phyloP scores from a whole-genome alignment of 2,888 invertebrate genomes.

The Pogonocherus hispidulus region DNA sequence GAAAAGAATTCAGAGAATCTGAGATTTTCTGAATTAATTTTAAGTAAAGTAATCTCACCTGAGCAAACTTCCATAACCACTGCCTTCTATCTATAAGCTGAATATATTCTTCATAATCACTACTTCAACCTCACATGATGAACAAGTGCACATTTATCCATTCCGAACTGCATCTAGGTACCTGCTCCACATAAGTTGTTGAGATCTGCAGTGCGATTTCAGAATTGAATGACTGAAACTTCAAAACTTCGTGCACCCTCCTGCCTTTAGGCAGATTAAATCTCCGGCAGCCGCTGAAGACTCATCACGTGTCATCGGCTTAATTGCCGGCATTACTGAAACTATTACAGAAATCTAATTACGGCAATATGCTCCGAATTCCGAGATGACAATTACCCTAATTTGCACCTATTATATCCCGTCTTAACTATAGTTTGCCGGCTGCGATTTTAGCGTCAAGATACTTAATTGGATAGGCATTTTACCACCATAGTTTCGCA shows the following conservation, averaged over 20 bases:
- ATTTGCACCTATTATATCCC: slow-evolving; percentile 67
- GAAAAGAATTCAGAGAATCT: no score
- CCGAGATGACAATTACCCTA: slow-evolving; percentile 68
- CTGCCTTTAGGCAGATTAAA: slow-evolving; percentile 53
- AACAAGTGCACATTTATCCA: no score
- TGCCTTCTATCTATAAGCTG: no score
- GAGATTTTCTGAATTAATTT: no score
- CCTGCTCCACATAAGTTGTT: no score
- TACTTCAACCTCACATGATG: no score
- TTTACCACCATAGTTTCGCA: slow-evolving; percentile 47
- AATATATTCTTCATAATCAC: no score
- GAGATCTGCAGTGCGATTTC: no score
- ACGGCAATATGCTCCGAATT: slow-evolving; percentile 67
- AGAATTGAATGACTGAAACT: background rate
- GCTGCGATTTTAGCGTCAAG: slow-evolving; percentile 61
- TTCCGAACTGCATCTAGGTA: no score
- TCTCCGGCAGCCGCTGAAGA: slow-evolving; percentile 60
- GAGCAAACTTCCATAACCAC: no score
- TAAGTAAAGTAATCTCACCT: no score
- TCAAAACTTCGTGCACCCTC: background rate
- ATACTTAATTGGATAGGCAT: slow-evolving; percentile 62
- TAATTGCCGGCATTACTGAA: slow-evolving; percentile 66
- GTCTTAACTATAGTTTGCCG: slow-evolving; percentile 56
- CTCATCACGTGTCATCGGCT: slow-evolving; percentile 64
- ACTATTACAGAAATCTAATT: slow-evolving; percentile 68